These are phyloP conservation scores for Eupleurogrammus muticus DNA, from an alignment of 2,797 vertebrate species.

Conservation along the genomic window DNA sequence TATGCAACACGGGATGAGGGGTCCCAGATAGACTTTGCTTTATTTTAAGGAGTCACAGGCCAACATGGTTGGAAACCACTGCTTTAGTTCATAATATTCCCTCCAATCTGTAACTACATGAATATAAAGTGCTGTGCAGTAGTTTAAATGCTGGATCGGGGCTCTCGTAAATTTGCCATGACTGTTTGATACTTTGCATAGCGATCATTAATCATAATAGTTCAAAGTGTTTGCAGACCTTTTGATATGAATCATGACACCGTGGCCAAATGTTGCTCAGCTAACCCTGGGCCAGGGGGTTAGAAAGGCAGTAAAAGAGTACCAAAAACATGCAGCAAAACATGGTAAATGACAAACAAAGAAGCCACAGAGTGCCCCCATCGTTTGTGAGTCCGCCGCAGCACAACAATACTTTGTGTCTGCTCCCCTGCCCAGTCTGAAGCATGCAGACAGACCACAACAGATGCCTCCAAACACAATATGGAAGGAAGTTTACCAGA, in stretches of 20 bases:
- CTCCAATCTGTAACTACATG: neutral
- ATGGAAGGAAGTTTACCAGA: slow-evolving; percentile 46
- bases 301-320: slow-evolving; percentile 28
- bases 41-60: no score
- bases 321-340: slow-evolving; percentile 43
- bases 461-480: slow-evolving; percentile 48
- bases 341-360: slow-evolving; percentile 61
- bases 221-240: neutral
- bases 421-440: slow-evolving; percentile 40
- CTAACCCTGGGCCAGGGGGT: slow-evolving; percentile 34
- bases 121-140: neutral
- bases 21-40: no score
- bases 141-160: neutral
- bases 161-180: neutral
- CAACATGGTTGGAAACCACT: no score
- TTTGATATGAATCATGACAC: neutral
- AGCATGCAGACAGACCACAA: slow-evolving; percentile 63
- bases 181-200: neutral
- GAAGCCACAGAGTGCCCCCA: slow-evolving; percentile 41
- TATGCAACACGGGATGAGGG: no score
- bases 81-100: neutral
- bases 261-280: neutral
- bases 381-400: slow-evolving; percentile 41
- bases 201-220: neutral
- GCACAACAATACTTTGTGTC: slow-evolving; percentile 53